Evolutionary conservation across 2,797 vertebrate species (phyloP), one percentile per base, ranked within the genome.

Genomic region (Leucoraja ocellata): DNA sequence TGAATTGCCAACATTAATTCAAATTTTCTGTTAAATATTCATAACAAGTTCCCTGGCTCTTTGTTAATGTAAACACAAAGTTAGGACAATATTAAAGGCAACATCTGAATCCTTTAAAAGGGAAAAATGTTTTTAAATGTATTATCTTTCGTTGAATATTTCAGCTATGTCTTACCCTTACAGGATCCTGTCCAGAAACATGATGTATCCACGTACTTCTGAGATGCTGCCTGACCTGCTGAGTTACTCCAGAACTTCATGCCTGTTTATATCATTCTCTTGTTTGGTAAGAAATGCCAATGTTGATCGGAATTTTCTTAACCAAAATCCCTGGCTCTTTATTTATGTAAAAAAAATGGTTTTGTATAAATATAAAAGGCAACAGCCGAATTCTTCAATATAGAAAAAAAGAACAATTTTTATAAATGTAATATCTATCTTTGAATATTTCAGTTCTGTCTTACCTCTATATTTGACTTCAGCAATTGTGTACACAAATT

Each of bases 311-410:
- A 65, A 88, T 8, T 65, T 32, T 36, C 16, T 2, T 0, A 61
- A 65, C 23, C 6, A 14, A 32, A 32, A 65, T 61, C 58, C 58
- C 61, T n/a, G 46, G 58, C 93, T 94, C 93, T 76, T 94, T 94
- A 63, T 2, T 81, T 93, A 73, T 2, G 0, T 93, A 94, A 94
- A 94, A 91, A 91, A 6, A 36, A 58, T 1, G 0, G 4, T 54
- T 54, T 94, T 0, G 65, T 25, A n/a, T 73, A 93, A 0, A 0
- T 77, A 77, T 23, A 10, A 77, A 79, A 36, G 18, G 32, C 11
- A 36, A 79, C 32, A 39, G 14, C 77, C 10, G 14, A 79, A 79
- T 14, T 79, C 32, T 79, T 10, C 28, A 79, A 79, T n/a, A 78
- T 11, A n/a, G 10, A 13, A 32, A 36, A 16, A 79, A 39, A 14